Evolutionary conservation across 1,140 invertebrate species (phyloP).

Genomic region (Phenacoccus solenopsis): DNA sequence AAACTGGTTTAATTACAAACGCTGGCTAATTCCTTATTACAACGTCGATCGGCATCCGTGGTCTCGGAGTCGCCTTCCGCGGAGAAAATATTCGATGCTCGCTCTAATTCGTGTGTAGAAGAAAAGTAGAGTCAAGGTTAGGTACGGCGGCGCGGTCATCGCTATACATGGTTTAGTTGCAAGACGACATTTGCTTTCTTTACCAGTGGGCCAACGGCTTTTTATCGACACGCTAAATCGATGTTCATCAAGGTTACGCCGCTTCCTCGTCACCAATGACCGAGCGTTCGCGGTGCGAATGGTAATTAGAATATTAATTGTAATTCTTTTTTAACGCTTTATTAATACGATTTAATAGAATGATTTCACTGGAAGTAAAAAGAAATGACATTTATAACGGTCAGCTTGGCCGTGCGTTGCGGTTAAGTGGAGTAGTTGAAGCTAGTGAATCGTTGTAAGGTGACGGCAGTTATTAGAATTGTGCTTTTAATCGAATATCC

Average conservation of each 20-base stretch:
- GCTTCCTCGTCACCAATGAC: not conserved
- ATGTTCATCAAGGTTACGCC: not conserved
- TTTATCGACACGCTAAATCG: not conserved
- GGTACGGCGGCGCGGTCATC: not conserved
- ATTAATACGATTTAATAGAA: no score
- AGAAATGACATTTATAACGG: no score
- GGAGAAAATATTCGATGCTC: not conserved
- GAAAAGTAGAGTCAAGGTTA: slow-evolving; percentile 9
- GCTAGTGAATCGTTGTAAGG: no score
- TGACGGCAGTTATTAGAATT: no score
- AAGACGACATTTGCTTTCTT: not conserved
- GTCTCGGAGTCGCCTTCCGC: not conserved
- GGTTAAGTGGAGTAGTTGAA: no score
- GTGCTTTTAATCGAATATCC: no score
- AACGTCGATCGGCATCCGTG: no score
- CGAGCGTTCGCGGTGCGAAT: no score
- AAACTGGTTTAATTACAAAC: not conserved
- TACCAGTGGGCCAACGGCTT: slow-evolving; percentile 9
- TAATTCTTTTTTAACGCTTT: no score
- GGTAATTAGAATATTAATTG: no score
- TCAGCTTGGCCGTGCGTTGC: no score
- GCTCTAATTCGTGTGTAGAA: not conserved
- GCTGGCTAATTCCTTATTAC: not conserved
- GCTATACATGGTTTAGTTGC: not conserved
- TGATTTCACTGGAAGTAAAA: no score